Evolutionary conservation across 2,113 vertebrate species (phyloP).

Genomic region (Scomber japonicus): DNA sequence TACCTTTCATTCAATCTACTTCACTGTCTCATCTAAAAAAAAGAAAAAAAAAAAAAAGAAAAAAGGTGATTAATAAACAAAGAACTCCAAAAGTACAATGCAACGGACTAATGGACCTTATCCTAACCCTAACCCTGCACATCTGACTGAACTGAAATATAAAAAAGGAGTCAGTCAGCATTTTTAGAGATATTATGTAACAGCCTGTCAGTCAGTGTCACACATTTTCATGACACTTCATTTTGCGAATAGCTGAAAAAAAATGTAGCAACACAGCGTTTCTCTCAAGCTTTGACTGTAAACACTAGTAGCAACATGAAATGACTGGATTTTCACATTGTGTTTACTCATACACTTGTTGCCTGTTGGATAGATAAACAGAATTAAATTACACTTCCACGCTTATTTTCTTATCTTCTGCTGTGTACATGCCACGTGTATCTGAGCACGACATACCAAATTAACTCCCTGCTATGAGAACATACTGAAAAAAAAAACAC

Average conservation of each 20-base stretch:
- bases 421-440: background rate
- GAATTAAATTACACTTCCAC: background rate
- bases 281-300: conserved; percentile 12
- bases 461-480: conserved; percentile 6
- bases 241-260: conserved; percentile 27
- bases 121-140: conserved; percentile 5
- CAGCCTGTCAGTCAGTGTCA: conserved; percentile 56
- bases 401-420: conserved; percentile 5
- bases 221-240: conserved; percentile 39
- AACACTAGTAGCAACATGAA: conserved; percentile 2
- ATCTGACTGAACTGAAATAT: conserved; percentile 11
- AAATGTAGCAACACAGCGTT: conserved; percentile 8
- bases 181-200: conserved; percentile 44
- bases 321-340: background rate
- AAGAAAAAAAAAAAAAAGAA: too few relatives aligned
- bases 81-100: background rate
- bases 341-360: background rate
- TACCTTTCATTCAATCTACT: too few relatives aligned
- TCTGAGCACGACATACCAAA: background rate
- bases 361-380: background rate
- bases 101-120: conserved; percentile 14
- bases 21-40: too few relatives aligned
- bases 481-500: background rate
- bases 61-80: background rate
- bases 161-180: conserved; percentile 47